phyloP scores from a whole-genome alignment of 2,797 vertebrate genomes.

The Phalanger gymnotis region DNA sequence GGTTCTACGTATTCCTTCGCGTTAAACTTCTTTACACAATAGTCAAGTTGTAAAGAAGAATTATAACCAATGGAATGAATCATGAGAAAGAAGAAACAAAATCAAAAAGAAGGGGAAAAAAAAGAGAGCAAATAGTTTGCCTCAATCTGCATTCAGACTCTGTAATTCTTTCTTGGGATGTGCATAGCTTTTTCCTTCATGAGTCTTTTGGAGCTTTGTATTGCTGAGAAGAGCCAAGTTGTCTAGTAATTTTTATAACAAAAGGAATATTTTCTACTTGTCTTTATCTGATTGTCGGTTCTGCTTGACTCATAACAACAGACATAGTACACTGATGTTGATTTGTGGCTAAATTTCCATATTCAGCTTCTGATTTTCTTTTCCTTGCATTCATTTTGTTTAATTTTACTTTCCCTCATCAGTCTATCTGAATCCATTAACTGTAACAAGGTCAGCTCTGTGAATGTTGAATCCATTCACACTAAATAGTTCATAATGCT shows the following conservation, averaged over 20 bases:
- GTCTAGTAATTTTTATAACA: neutral
- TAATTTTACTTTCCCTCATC: slow-evolving; percentile 26
- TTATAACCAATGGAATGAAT: no score
- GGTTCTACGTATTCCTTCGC: no score
- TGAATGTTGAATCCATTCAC: slow-evolving; percentile 35
- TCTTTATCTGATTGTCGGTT: slow-evolving; percentile 1
- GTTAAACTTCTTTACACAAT: no score
- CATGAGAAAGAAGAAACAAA: no score
- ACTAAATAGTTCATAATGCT: slow-evolving; percentile 27
- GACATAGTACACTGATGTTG: neutral
- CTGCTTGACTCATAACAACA: neutral
- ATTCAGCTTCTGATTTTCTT: slow-evolving; percentile 15
- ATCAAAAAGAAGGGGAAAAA: no score
- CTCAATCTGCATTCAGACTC: no score
- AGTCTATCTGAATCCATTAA: slow-evolving; percentile 32
- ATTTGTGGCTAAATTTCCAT: neutral
- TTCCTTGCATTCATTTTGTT: slow-evolving; percentile 45
- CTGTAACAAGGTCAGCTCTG: neutral
- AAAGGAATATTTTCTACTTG: slow-evolving; percentile 12
- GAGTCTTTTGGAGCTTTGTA: no score
- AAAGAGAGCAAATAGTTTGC: no score
- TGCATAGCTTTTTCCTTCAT: no score
- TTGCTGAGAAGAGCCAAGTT: no score
- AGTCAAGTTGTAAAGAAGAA: no score
- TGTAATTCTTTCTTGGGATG: no score